phyloP scores from a whole-genome alignment of 2,113 vertebrate genomes.

The Ascaphus truei region DNA sequence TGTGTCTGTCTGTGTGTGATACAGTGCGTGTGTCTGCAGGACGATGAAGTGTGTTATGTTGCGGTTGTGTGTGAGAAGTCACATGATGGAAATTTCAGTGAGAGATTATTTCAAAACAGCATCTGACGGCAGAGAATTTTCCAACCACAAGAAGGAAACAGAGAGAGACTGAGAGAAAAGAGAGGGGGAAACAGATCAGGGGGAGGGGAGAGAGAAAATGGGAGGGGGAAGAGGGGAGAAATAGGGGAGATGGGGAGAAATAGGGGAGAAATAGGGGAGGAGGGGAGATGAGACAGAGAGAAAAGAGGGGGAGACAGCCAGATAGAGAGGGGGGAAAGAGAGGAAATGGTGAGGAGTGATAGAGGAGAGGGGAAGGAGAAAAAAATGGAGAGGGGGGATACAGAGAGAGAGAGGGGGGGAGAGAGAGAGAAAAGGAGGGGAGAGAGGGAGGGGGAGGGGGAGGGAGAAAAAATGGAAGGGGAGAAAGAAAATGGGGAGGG shows the following conservation, averaged over 20 bases:
- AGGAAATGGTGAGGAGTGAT: background rate
- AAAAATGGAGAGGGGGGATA: background rate
- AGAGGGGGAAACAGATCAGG: background rate
- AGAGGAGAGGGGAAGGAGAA: background rate
- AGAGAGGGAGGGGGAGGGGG: background rate
- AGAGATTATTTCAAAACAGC: slow-evolving; percentile 25
- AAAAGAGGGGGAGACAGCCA: background rate
- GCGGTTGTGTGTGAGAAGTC: slow-evolving; percentile 17
- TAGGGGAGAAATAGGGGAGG: background rate
- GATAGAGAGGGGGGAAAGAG: background rate
- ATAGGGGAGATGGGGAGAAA: background rate
- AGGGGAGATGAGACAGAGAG: background rate
- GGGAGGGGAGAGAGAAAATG: background rate
- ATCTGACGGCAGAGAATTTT: slow-evolving; percentile 31
- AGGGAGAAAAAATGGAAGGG: background rate
- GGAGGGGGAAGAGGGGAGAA: background rate
- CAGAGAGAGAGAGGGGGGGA: background rate
- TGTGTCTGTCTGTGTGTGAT: too few species aligned
- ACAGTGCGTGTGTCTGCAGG: background rate
- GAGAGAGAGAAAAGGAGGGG: too few species aligned
- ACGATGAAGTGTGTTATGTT: background rate
- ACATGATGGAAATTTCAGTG: slow-evolving; percentile 33
- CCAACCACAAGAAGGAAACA: slow-evolving; percentile 34
- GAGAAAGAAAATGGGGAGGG: too few species aligned
- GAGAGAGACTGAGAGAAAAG: background rate